Base-by-base conservation (phyloP, 2,888 invertebrate species). In the Barypeithes pellucidus region DNA sequence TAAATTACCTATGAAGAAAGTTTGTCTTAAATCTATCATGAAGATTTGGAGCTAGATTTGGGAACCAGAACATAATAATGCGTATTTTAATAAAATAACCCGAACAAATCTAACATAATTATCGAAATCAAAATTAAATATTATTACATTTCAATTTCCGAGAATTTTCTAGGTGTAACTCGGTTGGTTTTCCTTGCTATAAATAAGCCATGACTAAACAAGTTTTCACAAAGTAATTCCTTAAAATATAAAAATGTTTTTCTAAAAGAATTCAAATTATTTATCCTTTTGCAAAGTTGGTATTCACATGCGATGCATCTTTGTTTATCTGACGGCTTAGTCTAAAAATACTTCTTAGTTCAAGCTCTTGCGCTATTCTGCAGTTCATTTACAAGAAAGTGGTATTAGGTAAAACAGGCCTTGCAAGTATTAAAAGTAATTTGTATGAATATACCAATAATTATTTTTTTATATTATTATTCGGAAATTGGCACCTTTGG, bases 341-440 rank as follows among this genome's bases (percentile, higher is more conserved):
- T 36, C 68, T 60, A 50, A 69, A 69, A 69, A 69, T 69, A 69
- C 52, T 69, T 61, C 69, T 62, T 69, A 54, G 47, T 62, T 61
- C 62, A 54, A 69, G 62, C 69, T 43, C 62, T 62, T 54, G 50
- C 47, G 41, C 57, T 66, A 60, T 67, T 45, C 36, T 16, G 66
- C 22, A 41, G 36, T 57, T 18, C 43, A 43, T 43, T 67, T 60
- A 45, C 36, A 50, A 20, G 50, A 68, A 61, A 36, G 33, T 50
- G 33, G 41, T 61, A 68, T 68, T 68, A n/a, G n/a, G n/a, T n/a
- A 50, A 68, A 29, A 61, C 59, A 50, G 67, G 41, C 47, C 14
- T 41, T 22, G 16, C 9, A 4, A 9, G 12, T 18, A 43, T 61
- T 60, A 14, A 14, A 43, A 43, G 16, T 43, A 14, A 16, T 14